Evolutionary conservation across 1,140 invertebrate genomes (phyloP), one percentile per base, ranked within the genome.

Genomic region (Drosophila lacertosa): DNA sequence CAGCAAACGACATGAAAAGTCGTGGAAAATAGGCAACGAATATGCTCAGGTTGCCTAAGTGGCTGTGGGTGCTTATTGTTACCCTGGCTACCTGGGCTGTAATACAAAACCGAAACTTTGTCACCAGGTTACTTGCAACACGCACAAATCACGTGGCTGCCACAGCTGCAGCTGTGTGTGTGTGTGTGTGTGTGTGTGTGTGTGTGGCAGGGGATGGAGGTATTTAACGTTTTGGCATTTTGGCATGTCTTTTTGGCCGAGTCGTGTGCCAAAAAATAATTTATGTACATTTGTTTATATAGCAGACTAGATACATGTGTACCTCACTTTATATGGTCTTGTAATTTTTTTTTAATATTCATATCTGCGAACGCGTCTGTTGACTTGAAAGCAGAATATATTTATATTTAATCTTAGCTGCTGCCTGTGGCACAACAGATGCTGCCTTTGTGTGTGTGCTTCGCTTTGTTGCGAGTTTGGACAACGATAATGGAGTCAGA

Each of bases 251-350:
- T 22, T 22, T 48, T 11, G 51, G 18, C 6, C n/a, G n/a, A 58
- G 79, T 60, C 74, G 75, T 83, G 80, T 72, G 73, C 81, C 80
- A 80, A 84, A 84, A 80, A 80, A 76, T 86, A 80, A 86, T 79
- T 80, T 73, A 84, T 76, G 75, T 74, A 86, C 51, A 40, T 68
- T 69, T 73, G 37, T 74, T 70, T 42, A 59, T 55, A 29, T 55
- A 55, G 29, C 4, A 18, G 47, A 26, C 15, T n/a, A 50, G 47
- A 15, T 26, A 26, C 3, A 39, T n/a, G 32, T 13, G 22, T 57
- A 15, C 4, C 16, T 35, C n/a, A n/a, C 37, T 48, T 29, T 57
- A 67, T 54, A 55, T 53, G 11, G 44, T 33, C 44, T 55, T 76
- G 58, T 80, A 75, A 75, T 66, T 48, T 48, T 58, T 35, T 35